phyloP scores from a whole-genome alignment of 2,888 invertebrate species.

The Chymomyza fuscimana region DNA sequence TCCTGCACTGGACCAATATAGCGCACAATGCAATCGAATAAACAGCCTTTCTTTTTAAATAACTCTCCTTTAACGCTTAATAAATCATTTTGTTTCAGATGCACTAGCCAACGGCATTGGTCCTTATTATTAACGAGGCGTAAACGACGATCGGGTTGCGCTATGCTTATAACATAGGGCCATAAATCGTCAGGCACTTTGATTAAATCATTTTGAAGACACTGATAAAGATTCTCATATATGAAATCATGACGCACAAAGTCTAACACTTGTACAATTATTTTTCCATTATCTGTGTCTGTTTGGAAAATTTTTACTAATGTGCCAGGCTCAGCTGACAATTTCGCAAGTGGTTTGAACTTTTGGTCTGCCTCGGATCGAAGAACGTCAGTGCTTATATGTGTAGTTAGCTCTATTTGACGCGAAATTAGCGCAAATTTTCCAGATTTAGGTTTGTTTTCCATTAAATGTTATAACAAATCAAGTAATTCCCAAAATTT shows the following conservation, averaged over 20 bases:
- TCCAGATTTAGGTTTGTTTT: conserved; percentile 28
- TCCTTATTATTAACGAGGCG: conserved; percentile 77
- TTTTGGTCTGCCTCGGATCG: conserved; percentile 25
- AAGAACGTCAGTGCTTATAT: conserved; percentile 37
- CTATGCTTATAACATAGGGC: conserved; percentile 81
- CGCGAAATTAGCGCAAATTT: conserved; percentile 60
- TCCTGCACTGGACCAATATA: conserved; percentile 82
- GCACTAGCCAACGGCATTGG: conserved; percentile 79
- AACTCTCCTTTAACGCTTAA: conserved; percentile 79
- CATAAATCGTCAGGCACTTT: conserved; percentile 78
- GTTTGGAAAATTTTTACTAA: conserved; percentile 59
- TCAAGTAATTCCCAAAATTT: background rate
- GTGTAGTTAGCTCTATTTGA: conserved; percentile 41
- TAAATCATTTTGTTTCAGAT: conserved; percentile 68
- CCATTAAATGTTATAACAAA: conserved; percentile 20
- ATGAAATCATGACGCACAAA: conserved; percentile 56
- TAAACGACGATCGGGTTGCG: conserved; percentile 81
- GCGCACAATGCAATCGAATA: conserved; percentile 79
- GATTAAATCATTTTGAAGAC: conserved; percentile 57
- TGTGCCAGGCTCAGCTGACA: conserved; percentile 55
- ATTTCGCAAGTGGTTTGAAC: conserved; percentile 21
- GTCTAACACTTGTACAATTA: conserved; percentile 69
- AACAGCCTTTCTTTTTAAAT: conserved; percentile 46
- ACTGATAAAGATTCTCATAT: conserved; percentile 71
- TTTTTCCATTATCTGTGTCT: conserved; percentile 41